Evolutionary conservation across 92 coral and sea anemone species (phyloP).

Genomic region (Parazoanthus darwini): DNA sequence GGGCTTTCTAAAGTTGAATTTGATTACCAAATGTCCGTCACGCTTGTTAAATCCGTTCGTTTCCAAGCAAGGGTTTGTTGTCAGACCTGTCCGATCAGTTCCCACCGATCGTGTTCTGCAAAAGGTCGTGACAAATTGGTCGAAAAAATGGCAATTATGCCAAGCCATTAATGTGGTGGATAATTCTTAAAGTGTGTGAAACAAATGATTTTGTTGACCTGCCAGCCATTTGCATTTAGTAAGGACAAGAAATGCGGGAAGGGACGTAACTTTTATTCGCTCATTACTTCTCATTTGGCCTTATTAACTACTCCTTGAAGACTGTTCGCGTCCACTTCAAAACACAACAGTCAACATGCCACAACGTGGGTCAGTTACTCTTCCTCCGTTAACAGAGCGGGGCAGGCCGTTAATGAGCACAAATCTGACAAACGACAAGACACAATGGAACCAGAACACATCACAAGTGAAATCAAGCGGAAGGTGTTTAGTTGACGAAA

Average conservation of each 20-base stretch:
- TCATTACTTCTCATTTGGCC: neutral
- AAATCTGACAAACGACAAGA: neutral
- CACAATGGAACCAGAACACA: slow-evolving; percentile 63
- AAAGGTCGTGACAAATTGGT: neutral
- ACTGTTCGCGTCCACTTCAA: too few relatives aligned
- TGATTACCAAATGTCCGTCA: neutral
- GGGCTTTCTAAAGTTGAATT: neutral
- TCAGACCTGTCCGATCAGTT: neutral
- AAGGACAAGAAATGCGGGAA: neutral
- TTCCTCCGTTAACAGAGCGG: neutral
- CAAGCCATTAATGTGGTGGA: neutral
- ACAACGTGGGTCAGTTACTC: neutral
- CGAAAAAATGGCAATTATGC: neutral
- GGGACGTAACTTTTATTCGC: neutral
- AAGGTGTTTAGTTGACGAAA: slow-evolving; percentile 46
- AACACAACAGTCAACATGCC: neutral
- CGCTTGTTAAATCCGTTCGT: slow-evolving; percentile 7
- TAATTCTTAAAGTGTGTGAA: neutral
- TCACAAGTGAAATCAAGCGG: slow-evolving; percentile 67
- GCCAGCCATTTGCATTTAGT: too few relatives aligned
- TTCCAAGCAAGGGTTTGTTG: slow-evolving; percentile 1
- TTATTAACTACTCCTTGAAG: neutral
- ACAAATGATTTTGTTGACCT: neutral
- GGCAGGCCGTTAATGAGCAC: neutral
- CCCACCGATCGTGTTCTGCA: neutral